Base-by-base conservation (phyloP, 1,140 invertebrate genomes). In the Helicoverpa armigera region DNA sequence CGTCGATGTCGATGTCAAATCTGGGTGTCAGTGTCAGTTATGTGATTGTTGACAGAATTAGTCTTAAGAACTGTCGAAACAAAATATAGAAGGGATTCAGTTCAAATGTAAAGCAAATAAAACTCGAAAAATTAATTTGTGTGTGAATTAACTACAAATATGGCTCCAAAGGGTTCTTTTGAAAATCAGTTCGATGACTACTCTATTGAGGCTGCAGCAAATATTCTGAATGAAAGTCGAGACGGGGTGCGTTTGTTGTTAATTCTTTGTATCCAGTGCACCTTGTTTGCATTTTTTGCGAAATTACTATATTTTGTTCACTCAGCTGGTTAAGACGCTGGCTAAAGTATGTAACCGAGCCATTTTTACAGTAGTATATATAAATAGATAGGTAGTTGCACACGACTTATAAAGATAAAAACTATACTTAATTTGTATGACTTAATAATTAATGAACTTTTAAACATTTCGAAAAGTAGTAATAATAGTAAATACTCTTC, bases 141-240 rank as follows among this genome's bases (percentile, higher is more conserved):
- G 73, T 56, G n/a, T 35, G 35, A 14, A 54, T 14, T 53, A 56
- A 56, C 18, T 18, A 11, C 50, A 51, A 83, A n/a, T 9, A 92
- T 91, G 89, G 16, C 86, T 77, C 73, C 85, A 16, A 90, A 86
- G 82, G 85, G 84, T 58, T 85, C 83, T 51, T 92, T 92, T 89
- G 86, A 92, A 82, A 93, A 92, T 85, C 75, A 83, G 48, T 89
- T 85, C 81, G 82, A 85, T 54, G 88, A 91, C 56, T 91, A 87
- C 80, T 78, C 82, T 56, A 1, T 18, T 61, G 84, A 83, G 14
- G 58, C 16, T 58, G 56, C 85, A 7, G 67, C 63, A 31, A 81
- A 85, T 77, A 83, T 92, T 74, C 60, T 91, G 9, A 88, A 89
- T 74, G 82, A 83, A 14, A 65, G 79, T 31, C 84, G 82, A 61